These are phyloP conservation scores for Lacanobia oleracea DNA, from an alignment of 2,888 invertebrate genomes.

Conservation along the genomic window DNA sequence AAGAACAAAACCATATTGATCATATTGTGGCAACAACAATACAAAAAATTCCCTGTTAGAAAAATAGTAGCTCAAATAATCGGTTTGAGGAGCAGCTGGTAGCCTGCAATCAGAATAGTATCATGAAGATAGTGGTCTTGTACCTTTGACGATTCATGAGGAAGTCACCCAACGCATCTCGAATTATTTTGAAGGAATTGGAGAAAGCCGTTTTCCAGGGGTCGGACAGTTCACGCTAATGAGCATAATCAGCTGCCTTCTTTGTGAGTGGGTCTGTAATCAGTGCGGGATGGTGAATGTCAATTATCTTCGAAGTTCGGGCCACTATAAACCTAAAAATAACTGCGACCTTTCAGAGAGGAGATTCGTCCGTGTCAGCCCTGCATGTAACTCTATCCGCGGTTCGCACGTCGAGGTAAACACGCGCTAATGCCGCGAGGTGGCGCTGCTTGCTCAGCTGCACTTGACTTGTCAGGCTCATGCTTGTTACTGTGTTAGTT, in stretches of 20 bases:
- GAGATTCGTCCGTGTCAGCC: conserved; percentile 31
- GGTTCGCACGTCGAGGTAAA: conserved; percentile 42
- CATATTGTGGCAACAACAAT: too few relatives aligned
- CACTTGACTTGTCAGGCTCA: conserved; percentile 30
- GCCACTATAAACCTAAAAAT: not conserved
- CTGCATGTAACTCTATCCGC: conserved; percentile 58
- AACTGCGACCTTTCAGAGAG: not conserved
- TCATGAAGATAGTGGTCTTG: not conserved
- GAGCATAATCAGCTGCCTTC: too few relatives aligned
- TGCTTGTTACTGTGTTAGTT: not conserved
- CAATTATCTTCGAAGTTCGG: too few relatives aligned
- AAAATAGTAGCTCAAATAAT: too few relatives aligned
- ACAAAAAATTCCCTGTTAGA: too few relatives aligned
- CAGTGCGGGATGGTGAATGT: too few relatives aligned
- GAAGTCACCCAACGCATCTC: not conserved
- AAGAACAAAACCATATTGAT: too few relatives aligned
- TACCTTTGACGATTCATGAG: not conserved
- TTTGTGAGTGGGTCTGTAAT: too few relatives aligned
- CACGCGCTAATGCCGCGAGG: conserved; percentile 57
- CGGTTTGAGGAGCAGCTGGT: too few relatives aligned
- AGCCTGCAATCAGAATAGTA: too few relatives aligned
- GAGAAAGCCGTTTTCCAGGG: not conserved
- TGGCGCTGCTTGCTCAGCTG: conserved; percentile 68
- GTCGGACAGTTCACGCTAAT: not conserved
- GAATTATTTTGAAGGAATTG: not conserved